These are phyloP conservation scores for Cyclopterus lumpus DNA, from an alignment of 2,797 vertebrate species.

Conservation along the genomic window DNA sequence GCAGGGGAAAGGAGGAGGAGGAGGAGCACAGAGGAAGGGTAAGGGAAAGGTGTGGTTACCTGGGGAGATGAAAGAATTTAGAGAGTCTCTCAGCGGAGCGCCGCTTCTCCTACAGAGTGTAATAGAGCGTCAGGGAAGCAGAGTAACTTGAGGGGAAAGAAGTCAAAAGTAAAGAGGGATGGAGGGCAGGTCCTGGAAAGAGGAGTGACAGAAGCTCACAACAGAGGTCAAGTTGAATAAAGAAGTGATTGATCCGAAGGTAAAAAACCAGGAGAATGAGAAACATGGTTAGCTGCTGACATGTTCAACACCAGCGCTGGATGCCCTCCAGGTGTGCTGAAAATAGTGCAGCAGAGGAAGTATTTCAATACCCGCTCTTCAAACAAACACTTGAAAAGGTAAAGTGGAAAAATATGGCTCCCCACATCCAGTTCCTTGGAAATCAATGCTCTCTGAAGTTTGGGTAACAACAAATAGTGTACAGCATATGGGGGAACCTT, in stretches of 20 bases:
- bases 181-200: conserved; percentile 60
- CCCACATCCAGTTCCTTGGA: conserved; percentile 51
- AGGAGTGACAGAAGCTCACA: conserved; percentile 45
- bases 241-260: conserved; percentile 61
- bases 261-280: conserved; percentile 30
- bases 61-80: conserved; percentile 64
- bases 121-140: conserved; percentile 42
- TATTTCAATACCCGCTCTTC: conserved; percentile 60
- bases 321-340: conserved; percentile 67
- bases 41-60: conserved; percentile 77
- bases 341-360: conserved; percentile 71
- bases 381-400: conserved; percentile 72
- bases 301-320: conserved; percentile 51
- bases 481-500: conserved; percentile 40
- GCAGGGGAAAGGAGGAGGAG: conserved; percentile 33
- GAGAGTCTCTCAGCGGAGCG: conserved; percentile 50
- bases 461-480: conserved; percentile 50
- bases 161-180: conserved; percentile 52
- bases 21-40: conserved; percentile 32
- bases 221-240: conserved; percentile 51
- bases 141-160: conserved; percentile 38
- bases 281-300: conserved; percentile 50
- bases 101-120: conserved; percentile 53
- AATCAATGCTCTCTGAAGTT: conserved; percentile 71
- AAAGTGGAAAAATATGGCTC: conserved; percentile 61